Evolutionary conservation across 2,797 vertebrate genomes (phyloP), one percentile per base, ranked within the genome.

Genomic region (Neosilurus hyrtlii): DNA sequence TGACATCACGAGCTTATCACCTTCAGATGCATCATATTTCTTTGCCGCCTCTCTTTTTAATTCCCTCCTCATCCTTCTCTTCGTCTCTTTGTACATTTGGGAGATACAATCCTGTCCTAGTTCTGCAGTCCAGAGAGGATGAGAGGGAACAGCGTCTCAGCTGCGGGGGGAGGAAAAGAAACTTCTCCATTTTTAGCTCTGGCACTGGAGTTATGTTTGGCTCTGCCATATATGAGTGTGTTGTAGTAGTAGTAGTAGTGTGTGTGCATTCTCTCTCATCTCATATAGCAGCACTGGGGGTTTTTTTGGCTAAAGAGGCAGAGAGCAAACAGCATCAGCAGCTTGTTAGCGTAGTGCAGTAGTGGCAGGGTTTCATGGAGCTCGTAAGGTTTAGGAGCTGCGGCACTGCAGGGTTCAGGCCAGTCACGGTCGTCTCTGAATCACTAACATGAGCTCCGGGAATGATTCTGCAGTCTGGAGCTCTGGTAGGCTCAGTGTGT

Each of bases 111-210:
- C 86, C 87, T 93, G 92, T 91, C 93, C 95, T 93, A 91, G 86
- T 94, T 95, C 94, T 91, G 91, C 88, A 26, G 92, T 89, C 87
- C 86, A 89, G 86, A 85, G 89, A 90, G 85, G 89, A 93, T 90
- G 86, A 90, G 87, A 87, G 88, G 82, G 90, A 92, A 91, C 92
- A 92, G 90, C 88, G 89, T 90, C 91, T 90, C 89, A 92, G 90
- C 92, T 93, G 91, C 88, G 90, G 88, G 87, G 86, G 88, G 61
- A 49, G 83, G 87, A 70, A 85, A 83, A 86, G 57, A 66, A 88
- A 85, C 88, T 88, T 89, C 92, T 93, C 91, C 91, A 91, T 92
- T 94, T 94, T 92, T 91, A 92, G 91, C 90, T 91, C 85, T 90
- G 86, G 85, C 87, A 84, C 56, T 54, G 67, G 67, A 74, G 82